Percentiles rank a stretch among this genome's conserved stretches.
Conservation (phyloP, 2,113 vertebrate species). For the Aix galericulata region DNA sequence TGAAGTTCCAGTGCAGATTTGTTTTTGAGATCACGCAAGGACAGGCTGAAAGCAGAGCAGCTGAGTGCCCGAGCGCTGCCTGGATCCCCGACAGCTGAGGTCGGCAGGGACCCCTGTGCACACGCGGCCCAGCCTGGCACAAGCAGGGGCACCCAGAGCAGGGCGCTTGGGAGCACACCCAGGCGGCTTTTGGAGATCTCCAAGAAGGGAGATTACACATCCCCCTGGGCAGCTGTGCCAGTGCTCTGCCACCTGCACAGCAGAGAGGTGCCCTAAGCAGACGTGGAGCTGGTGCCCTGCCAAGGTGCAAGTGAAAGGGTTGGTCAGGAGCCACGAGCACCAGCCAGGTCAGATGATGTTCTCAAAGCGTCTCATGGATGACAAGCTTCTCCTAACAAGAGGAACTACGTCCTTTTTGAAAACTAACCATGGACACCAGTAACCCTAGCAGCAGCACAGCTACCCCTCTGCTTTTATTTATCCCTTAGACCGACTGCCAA, state of each 20-base stretch:
- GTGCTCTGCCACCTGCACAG: too few relatives aligned
- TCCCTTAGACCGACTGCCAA: neutral
- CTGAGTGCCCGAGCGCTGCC: neutral
- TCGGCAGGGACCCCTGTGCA: too few relatives aligned
- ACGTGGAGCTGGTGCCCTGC: neutral
- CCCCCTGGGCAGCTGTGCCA: too few relatives aligned
- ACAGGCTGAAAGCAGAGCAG: neutral
- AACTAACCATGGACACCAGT: neutral
- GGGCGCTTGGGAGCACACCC: too few relatives aligned
- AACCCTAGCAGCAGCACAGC: neutral
- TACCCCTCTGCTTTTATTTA: neutral
- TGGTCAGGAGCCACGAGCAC: neutral
- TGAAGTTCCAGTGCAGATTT: neutral
- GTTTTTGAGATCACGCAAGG: neutral
- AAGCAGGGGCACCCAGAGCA: too few relatives aligned
- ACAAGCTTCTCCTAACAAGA: neutral
- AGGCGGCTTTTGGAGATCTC: too few relatives aligned
- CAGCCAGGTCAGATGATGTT: too few relatives aligned
- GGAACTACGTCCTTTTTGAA: accelerated
- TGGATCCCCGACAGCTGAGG: neutral
- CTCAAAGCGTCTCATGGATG: neutral
- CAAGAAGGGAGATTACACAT: too few relatives aligned
- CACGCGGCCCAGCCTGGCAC: too few relatives aligned
- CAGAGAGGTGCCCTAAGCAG: too few relatives aligned
- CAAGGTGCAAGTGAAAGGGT: accelerated